Evolutionary conservation across 2,888 invertebrate genomes (phyloP), one percentile per base, ranked within the genome.

Genomic region (Criorhina ranunculi): DNA sequence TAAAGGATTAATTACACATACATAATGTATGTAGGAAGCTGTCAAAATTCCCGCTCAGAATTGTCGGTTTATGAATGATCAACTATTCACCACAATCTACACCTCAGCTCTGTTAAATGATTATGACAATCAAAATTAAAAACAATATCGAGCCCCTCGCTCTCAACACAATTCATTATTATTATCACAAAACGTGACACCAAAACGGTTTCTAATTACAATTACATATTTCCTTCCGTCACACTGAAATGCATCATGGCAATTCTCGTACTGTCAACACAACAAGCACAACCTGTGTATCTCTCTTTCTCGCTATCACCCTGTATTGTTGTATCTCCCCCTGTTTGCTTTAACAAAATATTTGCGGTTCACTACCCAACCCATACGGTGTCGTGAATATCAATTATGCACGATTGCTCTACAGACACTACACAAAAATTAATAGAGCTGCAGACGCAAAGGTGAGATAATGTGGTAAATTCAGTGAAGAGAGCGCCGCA

Each of bases 341-440:
- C 53, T 66, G 55, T 76, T 75, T 80, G 75, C 70, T 66, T 53
- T 46, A 31, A 35, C 40, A 80, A 70, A 85, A 80, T 85, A 80
- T 85, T 76, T 80, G 85, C 80, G 80, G 60, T 80, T 85, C 75
- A 80, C 80, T 80, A 70, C 70, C 64, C 70, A 64, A 70, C 70
- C 64, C 70, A 64, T 76, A 80, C 75, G 70, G 79, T 76, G 69
- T 70, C 49, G 75, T 80, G 80, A 69, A 76, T 79, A 80, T 75
- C 85, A 85, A 85, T 85, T 85, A 85, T 80, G 46, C 64, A 51
- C 70, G 76, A 80, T 85, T 80, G 24, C 24, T 24, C 24, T 24
- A 4, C 24, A n/a, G n/a, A 75, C 70, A 70, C 70, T 75, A 49
- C 57, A 44, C 44, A 24, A 19, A 75, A 85, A 66, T 78, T 85